phyloP scores from a whole-genome alignment of 2,797 vertebrate genomes.

The Acrossocheilus wenchowensis region DNA sequence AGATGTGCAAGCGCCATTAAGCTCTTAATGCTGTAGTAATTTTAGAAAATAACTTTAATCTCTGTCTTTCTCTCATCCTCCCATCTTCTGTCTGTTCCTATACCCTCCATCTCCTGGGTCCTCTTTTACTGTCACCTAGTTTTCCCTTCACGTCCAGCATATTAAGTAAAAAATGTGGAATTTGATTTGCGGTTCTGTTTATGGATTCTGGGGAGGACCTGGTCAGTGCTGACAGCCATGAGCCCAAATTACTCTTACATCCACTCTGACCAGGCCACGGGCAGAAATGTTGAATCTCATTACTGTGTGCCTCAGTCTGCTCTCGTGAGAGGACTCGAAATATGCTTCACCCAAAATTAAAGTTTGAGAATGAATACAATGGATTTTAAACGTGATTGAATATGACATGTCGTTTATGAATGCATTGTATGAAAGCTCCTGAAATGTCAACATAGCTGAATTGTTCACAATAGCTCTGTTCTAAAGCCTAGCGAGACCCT shows the following conservation, averaged over 20 bases:
- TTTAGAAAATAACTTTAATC: conserved; percentile 31
- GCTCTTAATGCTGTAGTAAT: conserved; percentile 35
- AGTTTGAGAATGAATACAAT: conserved; percentile 63
- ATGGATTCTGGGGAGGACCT: conserved; percentile 55
- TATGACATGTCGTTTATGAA: conserved; percentile 14
- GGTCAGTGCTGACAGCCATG: conserved; percentile 53
- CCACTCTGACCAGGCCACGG: conserved; percentile 63
- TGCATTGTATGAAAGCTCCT: neutral
- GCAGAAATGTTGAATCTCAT: conserved; percentile 47
- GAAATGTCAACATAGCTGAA: conserved; percentile 22
- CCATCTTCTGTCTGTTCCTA: neutral
- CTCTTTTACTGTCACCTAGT: conserved; percentile 10
- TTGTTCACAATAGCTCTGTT: neutral
- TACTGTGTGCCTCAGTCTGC: conserved; percentile 23
- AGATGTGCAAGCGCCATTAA: conserved; percentile 43
- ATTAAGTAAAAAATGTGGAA: conserved; percentile 24
- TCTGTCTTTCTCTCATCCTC: conserved; percentile 12
- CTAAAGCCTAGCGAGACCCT: neutral
- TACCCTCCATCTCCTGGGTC: neutral
- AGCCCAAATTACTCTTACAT: conserved; percentile 60
- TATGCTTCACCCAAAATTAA: conserved; percentile 60
- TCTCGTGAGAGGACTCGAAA: conserved; percentile 17
- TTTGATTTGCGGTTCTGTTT: conserved; percentile 52
- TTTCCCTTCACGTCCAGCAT: conserved; percentile 15
- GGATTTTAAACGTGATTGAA: conserved; percentile 56